Evolutionary conservation across 2,113 vertebrate species (phyloP), one percentile per base, ranked within the genome.

Genomic region (Gracilinanus agilis): DNA sequence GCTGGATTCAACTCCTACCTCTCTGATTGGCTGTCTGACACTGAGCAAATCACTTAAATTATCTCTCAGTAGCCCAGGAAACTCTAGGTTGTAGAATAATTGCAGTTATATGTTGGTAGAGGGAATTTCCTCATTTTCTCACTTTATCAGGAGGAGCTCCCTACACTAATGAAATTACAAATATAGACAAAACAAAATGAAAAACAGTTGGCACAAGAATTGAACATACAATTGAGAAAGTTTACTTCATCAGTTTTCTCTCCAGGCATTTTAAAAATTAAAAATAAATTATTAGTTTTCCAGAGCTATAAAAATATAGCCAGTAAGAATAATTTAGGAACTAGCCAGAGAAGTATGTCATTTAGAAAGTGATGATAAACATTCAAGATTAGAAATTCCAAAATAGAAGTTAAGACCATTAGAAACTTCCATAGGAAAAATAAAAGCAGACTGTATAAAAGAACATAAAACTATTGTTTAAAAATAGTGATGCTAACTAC

Each of bases 321-420:
- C n/a, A 83, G 40, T 83, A 40, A 34, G 61, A 75, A 1, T 19
- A 5, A n/a, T 23, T 7, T 40, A 83, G 40, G 19, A 83, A 9
- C n/a, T 40, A 83, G 19, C 16, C 19, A 23, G 23, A 40, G 5
- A 40, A 83, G n/a, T 23, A 93, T 44, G 24, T 53, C 88, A 27
- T 61, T 90, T 83, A 40, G 44, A 92, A 93, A 61, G n/a, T 44
- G 29, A 91, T 24, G 13, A 25, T 56, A 94, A 93, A 54, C 54
- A 91, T 0, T 21, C 44, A 24, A 56, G 24, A 54, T 91, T 92
- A 53, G 88, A 93, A 89, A 25, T 1, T 83, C 67, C 23, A 83
- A 83, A 83, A 34, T 13, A n/a, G 13, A 2, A 67, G 61, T 6
- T 75, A 19, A 40, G n/a, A 23, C 9, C n/a, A 83, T 0, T n/a